A percentile compares a stretch with the other conserved stretches of the same genome.
These are phyloP conservation scores for Eupsilia transversa DNA, from an alignment of 2,888 invertebrate genomes.

Conservation along the genomic window DNA sequence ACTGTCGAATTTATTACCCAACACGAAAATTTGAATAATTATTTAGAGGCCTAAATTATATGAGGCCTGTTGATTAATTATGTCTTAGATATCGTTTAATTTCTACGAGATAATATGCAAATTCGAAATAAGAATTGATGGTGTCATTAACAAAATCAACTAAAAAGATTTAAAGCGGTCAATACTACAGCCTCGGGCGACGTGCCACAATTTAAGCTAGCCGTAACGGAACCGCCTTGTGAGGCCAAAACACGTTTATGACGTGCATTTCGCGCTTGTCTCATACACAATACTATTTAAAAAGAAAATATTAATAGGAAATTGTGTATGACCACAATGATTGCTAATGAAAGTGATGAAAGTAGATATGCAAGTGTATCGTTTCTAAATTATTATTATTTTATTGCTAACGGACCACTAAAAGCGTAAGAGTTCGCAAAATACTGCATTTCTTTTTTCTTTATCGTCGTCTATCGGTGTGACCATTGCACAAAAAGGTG, in stretches of 20 bases:
- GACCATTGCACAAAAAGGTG: slow-evolving; percentile 31
- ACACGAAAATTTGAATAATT: neutral
- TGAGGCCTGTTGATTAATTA: slow-evolving; percentile 16
- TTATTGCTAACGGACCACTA: slow-evolving; percentile 14
- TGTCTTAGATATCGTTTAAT: slow-evolving; percentile 2
- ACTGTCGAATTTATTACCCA: slow-evolving; percentile 13
- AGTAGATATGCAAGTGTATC: slow-evolving; percentile 34
- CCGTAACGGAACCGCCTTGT: slow-evolving; percentile 59
- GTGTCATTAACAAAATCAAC: slow-evolving; percentile 35
- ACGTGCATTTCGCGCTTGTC: slow-evolving; percentile 38
- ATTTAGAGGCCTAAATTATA: slow-evolving; percentile 8
- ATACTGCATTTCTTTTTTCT: slow-evolving; percentile 32
- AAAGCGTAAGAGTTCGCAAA: slow-evolving; percentile 12
- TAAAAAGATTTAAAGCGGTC: slow-evolving; percentile 39
- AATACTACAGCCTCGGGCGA: slow-evolving; percentile 41
- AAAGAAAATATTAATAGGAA: slow-evolving; percentile 34
- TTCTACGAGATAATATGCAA: slow-evolving; percentile 37
- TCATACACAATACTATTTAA: slow-evolving; percentile 19
- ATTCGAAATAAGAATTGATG: slow-evolving; percentile 28
- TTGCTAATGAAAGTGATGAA: slow-evolving; percentile 53
- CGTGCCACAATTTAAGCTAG: slow-evolving; percentile 41
- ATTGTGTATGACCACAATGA: slow-evolving; percentile 46
- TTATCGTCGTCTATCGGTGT: neutral
- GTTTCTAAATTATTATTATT: slow-evolving; percentile 33
- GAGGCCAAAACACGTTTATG: slow-evolving; percentile 57